phyloP scores from a whole-genome alignment of 2,797 vertebrate species.

The Holocentrus rufus region DNA sequence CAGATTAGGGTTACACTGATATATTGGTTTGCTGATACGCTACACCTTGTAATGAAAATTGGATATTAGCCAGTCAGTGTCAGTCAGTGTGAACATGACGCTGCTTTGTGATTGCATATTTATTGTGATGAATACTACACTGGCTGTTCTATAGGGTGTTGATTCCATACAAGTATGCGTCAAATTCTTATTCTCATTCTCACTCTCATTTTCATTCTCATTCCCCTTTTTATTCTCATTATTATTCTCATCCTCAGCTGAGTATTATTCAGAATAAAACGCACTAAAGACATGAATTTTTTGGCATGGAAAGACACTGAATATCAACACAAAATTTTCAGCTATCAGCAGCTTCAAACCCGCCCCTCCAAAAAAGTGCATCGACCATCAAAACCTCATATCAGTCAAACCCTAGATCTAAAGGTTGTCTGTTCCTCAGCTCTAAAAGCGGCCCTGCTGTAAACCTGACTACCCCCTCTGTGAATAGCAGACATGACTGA shows the following conservation, averaged over 20 bases:
- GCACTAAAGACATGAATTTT: no score
- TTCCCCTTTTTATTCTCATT: no score
- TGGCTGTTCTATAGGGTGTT: no score
- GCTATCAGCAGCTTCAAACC: not conserved
- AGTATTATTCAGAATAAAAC: no score
- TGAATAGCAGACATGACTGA: conserved; percentile 55
- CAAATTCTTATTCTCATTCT: no score
- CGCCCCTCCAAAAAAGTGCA: no score
- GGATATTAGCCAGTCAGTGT: not conserved
- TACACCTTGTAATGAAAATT: not conserved
- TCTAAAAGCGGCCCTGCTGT: conserved; percentile 39
- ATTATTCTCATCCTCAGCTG: no score
- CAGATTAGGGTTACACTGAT: conserved; percentile 19
- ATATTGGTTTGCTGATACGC: conserved; percentile 7
- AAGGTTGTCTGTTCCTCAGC: conserved; percentile 37
- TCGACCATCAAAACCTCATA: not conserved
- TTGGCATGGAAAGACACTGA: not conserved
- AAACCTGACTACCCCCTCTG: conserved; percentile 49
- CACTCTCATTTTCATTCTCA: no score
- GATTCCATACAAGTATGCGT: no score
- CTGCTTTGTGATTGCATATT: conserved; percentile 7
- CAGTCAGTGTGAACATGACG: not conserved
- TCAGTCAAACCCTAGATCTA: conserved; percentile 5
- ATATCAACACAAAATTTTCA: not conserved
- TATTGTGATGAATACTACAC: not conserved